Percentiles rank a stretch among this genome's conserved stretches.
Conservation (phyloP, 1,140 invertebrate species). For the Eueides isabella region DNA sequence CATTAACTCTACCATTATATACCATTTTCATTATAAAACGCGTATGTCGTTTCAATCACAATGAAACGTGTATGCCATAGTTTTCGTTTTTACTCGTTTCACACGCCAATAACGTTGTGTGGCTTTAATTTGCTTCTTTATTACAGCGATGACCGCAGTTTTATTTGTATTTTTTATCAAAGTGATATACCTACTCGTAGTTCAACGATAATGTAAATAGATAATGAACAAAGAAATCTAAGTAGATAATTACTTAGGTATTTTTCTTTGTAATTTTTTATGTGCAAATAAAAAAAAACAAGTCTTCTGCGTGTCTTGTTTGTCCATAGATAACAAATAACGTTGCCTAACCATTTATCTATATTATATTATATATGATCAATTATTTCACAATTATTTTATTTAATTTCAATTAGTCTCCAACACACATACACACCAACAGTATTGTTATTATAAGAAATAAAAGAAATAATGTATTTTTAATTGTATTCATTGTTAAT, state of each 20-base stretch:
- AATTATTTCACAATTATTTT: too few relatives aligned
- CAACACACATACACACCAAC: too few relatives aligned
- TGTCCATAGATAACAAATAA: too few relatives aligned
- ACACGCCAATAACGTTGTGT: conserved; percentile 28
- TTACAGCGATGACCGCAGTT: background rate
- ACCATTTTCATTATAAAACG: conserved; percentile 9
- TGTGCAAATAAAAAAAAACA: too few relatives aligned
- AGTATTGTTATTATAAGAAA: too few relatives aligned
- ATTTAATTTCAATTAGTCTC: too few relatives aligned
- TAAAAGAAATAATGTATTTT: background rate
- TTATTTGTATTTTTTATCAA: background rate
- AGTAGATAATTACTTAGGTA: background rate
- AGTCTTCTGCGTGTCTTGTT: too few relatives aligned
- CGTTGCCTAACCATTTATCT: too few relatives aligned
- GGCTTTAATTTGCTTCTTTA: conserved; percentile 26
- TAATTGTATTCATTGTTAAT: background rate
- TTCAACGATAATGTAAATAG: background rate
- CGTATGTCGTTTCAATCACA: conserved; percentile 22
- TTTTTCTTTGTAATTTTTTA: too few relatives aligned
- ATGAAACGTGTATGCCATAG: conserved; percentile 29
- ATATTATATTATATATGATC: too few relatives aligned
- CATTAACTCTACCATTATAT: conserved; percentile 18
- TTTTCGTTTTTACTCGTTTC: conserved; percentile 30
- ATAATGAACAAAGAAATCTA: background rate
- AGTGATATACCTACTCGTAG: too few relatives aligned